These are phyloP conservation scores for Microctenopoma stevenorrisi DNA, from an alignment of 2,797 vertebrate species.

Conservation along the genomic window DNA sequence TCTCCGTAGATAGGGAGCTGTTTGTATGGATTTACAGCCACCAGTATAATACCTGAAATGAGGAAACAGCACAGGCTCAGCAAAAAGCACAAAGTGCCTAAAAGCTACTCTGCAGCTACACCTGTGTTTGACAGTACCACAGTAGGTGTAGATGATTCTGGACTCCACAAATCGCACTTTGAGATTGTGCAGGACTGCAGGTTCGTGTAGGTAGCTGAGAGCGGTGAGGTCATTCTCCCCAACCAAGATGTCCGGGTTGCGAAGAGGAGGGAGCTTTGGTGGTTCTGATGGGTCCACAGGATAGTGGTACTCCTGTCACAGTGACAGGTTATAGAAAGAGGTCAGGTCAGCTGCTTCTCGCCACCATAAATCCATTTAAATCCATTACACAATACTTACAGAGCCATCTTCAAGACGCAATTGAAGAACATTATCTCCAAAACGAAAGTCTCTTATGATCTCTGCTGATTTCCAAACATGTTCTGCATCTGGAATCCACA, in stretches of 20 bases:
- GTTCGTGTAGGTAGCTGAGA: constrained; percentile 97
- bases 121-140: constrained; percentile 83
- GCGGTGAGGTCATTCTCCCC: constrained; percentile 99
- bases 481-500: constrained; percentile 93
- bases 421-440: constrained; percentile 82
- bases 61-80: constrained; percentile 42
- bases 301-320: constrained; percentile 84
- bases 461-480: constrained; percentile 97
- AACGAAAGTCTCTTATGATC: constrained; percentile 87
- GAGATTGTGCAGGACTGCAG: constrained; percentile 97
- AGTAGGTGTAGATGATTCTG: constrained; percentile 97
- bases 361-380: constrained; percentile 20
- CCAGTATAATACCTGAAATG: constrained; percentile 93
- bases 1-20: constrained; percentile 95
- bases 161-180: constrained; percentile 95
- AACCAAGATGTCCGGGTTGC: constrained; percentile 98
- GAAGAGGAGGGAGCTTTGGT: constrained; percentile 87
- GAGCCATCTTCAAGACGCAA: constrained; percentile 91
- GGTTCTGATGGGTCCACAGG: constrained; percentile 80
- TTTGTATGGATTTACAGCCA: constrained; percentile 97
- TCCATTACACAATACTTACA: constrained; percentile 80
- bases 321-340: constrained; percentile 20
- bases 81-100: neutral
- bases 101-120: neutral
- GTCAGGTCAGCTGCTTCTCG: constrained; percentile 13